Evolutionary conservation across 2,797 vertebrate species (phyloP).

Genomic region (Tolypeutes matacus): DNA sequence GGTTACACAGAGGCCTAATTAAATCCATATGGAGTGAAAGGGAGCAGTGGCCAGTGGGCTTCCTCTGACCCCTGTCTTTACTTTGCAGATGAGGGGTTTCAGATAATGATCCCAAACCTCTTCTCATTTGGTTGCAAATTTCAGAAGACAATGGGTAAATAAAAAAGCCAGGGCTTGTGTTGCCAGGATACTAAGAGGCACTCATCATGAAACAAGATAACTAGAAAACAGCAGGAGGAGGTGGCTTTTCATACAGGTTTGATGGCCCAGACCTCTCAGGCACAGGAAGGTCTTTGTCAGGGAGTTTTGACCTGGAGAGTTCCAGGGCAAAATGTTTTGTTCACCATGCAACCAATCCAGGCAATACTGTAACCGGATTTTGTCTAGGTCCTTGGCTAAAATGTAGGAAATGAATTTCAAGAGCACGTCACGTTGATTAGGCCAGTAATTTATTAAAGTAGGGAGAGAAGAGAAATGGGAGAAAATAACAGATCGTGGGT

Average conservation of each 20-base stretch:
- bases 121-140: conserved; percentile 69
- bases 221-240: neutral
- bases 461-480: too few relatives aligned
- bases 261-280: neutral
- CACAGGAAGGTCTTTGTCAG: neutral
- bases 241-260: neutral
- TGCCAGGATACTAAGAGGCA: conserved; percentile 52
- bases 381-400: too few relatives aligned
- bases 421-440: too few relatives aligned
- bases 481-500: too few relatives aligned
- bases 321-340: neutral
- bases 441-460: too few relatives aligned
- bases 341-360: neutral
- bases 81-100: conserved; percentile 43
- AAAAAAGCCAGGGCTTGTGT: conserved; percentile 55
- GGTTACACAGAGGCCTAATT: conserved; percentile 37
- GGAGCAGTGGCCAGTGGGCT: neutral
- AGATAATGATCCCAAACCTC: conserved; percentile 59
- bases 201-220: conserved; percentile 3
- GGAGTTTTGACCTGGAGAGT: neutral
- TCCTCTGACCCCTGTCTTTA: neutral
- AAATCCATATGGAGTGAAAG: conserved; percentile 52
- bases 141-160: conserved; percentile 58
- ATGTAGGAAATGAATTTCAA: too few relatives aligned
- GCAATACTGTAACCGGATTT: neutral